Evolutionary conservation across 2,797 vertebrate species (phyloP), one percentile per base, ranked within the genome.

Genomic region (Masticophis lateralis): DNA sequence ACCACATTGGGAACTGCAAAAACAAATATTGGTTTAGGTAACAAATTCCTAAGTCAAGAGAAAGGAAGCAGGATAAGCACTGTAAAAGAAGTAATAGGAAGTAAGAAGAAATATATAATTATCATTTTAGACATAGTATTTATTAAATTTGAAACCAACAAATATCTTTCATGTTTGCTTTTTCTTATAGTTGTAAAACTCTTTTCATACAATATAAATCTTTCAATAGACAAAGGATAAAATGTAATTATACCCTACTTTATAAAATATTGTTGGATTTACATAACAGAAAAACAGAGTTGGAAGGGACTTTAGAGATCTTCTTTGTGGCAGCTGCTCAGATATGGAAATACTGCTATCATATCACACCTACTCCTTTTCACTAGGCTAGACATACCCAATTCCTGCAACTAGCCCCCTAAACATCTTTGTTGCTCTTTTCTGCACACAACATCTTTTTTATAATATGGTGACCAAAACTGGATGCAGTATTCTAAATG

Each of bases 241-340:
- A 18, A 28, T 93, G 59, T 96, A 96, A 96, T 87, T 93, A 92
- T 93, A 92, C 51, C 96, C 97, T 95, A 89, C 91, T 98, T 98
- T 97, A 98, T 92, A 93, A 96, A 94, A 98, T 98, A 98, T 94
- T 95, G 43, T 1, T 91, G 96, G 97, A 98, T 98, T 98, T 98
- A 98, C 97, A 94, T 96, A 60, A 60, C 22, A 60, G 59, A 60
- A 60, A 25, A 60, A 25, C 22, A 60, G 22, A 60, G 22, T 25
- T 25, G 20, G 20, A 59, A 59, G 57, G 59, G 59, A 60, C 8
- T 8, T 60, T 22, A 7, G 59, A 60, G 59, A 60, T 60, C 59
- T 60, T 60, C 59, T 60, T 60, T 60, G 22, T 60, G 22, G 22
- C 59, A 60, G 59, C 59, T 7, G 2, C 22, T 60, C 59, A 60